Evolutionary conservation across 2,113 vertebrate species (phyloP).

Genomic region (Columbina picui): DNA sequence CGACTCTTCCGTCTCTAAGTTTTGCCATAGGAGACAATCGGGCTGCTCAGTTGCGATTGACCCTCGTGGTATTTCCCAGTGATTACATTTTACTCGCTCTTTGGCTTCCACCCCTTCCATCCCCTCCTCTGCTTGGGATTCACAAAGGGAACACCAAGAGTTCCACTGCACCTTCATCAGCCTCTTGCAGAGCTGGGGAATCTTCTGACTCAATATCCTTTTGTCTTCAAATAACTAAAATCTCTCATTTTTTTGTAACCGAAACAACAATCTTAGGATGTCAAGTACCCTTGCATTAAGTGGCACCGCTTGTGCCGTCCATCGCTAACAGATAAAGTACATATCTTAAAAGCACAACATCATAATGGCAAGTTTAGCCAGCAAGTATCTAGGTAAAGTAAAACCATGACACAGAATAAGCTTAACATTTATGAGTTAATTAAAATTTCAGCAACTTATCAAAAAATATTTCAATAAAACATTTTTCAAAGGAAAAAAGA

Average conservation of each 20-base stretch:
- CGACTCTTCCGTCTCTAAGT: not conserved
- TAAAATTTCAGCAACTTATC: slow-evolving; percentile 17
- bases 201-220: not conserved
- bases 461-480: slow-evolving; percentile 17
- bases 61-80: not conserved
- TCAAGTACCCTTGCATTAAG: not conserved
- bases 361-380: not conserved
- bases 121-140: not conserved
- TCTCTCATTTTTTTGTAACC: not conserved
- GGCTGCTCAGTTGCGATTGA: not conserved
- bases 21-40: not conserved
- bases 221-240: not conserved
- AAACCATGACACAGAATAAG: not conserved
- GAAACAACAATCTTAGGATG: not conserved
- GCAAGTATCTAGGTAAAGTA: not conserved
- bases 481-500: not conserved
- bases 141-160: not conserved
- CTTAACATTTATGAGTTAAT: not conserved
- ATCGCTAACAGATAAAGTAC: not conserved
- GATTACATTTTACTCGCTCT: rapidly evolving
- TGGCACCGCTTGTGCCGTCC: not conserved
- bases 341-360: not conserved
- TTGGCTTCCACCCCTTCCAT: not conserved
- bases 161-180: not conserved
- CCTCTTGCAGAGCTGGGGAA: not conserved